Base-by-base conservation (phyloP, 2,797 vertebrate genomes). In the Notolepis coatsorum region DNA sequence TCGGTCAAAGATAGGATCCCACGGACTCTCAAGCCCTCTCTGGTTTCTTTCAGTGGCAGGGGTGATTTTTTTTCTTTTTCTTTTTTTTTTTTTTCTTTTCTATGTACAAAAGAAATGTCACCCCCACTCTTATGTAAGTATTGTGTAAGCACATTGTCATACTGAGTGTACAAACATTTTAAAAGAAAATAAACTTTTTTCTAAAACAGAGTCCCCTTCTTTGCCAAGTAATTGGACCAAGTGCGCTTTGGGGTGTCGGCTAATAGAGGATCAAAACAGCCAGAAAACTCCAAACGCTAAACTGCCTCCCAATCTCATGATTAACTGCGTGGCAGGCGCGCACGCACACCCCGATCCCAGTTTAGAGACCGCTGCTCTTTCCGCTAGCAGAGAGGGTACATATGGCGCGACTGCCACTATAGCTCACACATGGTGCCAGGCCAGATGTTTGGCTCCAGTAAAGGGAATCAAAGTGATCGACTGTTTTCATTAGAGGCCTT, bases 101-200 rank as follows among this genome's bases (percentile, higher is more conserved):
- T 86, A 89, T 93, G 92, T 93, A 92, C 57, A 93, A 91, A 92
- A 61, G 69, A 82, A 80, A 79, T 86, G 80, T 80, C 80, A 73
- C 73, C 90, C 73, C 82, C 78, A 77, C 76, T 92, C 77, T 86
- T 83, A 84, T 94, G 92, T 93, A 94, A 94, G 85, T 94, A 94
- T 86, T 92, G 90, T 90, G 88, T 91, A 93, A 94, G 92, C 89
- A 94, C 90, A 94, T 94, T 94, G 92, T 92, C 92, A 93, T 93
- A 93, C 75, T 54, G 83, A 90, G 91, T 94, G 93, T 94, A 94
- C 86, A 94, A 94, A 92, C 92, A 90, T 94, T 94, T 94, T 92
- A 94, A 94, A 77, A 90, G 89, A 90, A 88, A 93, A 93, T 91
- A 92, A 93, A 93, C 79, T 38, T 76, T 83, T 75, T 35, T 94